Evolutionary conservation across 2,888 invertebrate genomes (phyloP), one percentile per base, ranked within the genome.

Genomic region (Synanthedon formicaeformis): DNA sequence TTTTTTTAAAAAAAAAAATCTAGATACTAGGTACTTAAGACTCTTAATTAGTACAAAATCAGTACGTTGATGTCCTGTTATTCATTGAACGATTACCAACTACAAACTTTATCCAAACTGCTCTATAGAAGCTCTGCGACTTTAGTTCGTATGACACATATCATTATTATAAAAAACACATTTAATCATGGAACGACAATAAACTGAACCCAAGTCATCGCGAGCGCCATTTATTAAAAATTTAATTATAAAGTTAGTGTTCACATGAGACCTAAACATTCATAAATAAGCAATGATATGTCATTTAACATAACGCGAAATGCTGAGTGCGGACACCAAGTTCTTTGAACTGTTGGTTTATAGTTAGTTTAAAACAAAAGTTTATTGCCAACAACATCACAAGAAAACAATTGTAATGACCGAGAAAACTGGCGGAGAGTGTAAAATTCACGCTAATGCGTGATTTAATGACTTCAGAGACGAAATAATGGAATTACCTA

Each of bases 261-360:
- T 45, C 48, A 34, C 48, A 14, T 45, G n/a, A 45, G n/a, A 45
- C 14, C 48, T 14, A 45, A 14, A 45, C 48, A 45, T 45, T 45
- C 48, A 45, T 45, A 34, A 34, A 34, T 34, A 34, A 34, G 34
- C 34, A 34, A 34, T 34, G 34, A 34, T 34, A 34, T 34, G 34
- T 34, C 34, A 34, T 34, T 34, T 34, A 34, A 34, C 8, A 34
- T 34, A 34, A 34, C 34, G 34, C 34, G 34, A 34, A 34, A 34
- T 34, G 8, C 34, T 34, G 34, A 34, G 34, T 8, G 34, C 34
- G 63, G 60, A 62, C 60, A 64, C 67, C 65, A 54, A 56, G 59
- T 65, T 64, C 74, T 75, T 75, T 75, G 74, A 73, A 71, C 73
- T 75, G 57, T 55, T 56, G 58, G 71, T 74, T 72, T 70, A 73